Evolutionary conservation across 1,140 invertebrate genomes (phyloP).

Genomic region (Pristionchus pacificus): DNA sequence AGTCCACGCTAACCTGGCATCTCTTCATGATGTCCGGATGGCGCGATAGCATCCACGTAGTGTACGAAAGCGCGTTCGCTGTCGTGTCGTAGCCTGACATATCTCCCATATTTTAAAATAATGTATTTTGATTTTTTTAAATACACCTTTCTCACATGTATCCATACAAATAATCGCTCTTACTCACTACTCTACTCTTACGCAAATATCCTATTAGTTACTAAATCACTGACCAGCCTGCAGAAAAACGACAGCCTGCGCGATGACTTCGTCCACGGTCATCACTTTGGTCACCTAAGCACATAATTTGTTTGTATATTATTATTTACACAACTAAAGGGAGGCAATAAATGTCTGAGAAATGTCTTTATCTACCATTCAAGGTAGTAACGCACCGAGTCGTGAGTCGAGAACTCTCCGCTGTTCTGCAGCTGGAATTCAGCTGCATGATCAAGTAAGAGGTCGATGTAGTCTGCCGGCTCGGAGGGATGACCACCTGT

Average conservation of each 20-base stretch:
- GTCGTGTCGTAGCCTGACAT: constrained; percentile 18
- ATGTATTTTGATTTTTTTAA: too few relatives aligned
- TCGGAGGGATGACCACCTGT: not conserved
- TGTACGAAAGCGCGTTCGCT: constrained; percentile 4
- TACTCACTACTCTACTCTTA: too few relatives aligned
- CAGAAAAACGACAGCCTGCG: constrained; percentile 2
- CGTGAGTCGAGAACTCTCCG: not conserved
- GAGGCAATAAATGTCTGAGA: not conserved
- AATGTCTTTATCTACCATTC: not conserved
- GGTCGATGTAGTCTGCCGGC: constrained; percentile 9
- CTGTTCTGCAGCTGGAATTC: not conserved
- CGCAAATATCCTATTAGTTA: too few relatives aligned
- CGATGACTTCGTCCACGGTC: constrained; percentile 1
- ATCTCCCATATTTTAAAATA: too few relatives aligned
- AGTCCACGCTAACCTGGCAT: constrained; percentile 3
- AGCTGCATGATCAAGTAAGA: constrained; percentile 11
- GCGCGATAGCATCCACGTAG: not conserved
- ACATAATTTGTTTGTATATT: not conserved
- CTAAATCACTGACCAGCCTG: not conserved
- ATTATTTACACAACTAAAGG: not conserved
- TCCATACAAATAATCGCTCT: too few relatives aligned
- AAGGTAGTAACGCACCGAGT: not conserved
- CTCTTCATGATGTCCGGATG: constrained; percentile 6
- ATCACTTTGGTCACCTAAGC: constrained; percentile 5
- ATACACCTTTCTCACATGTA: too few relatives aligned